Evolutionary conservation across 2,113 vertebrate species (phyloP).

Genomic region (Misgurnus mizolepis): DNA sequence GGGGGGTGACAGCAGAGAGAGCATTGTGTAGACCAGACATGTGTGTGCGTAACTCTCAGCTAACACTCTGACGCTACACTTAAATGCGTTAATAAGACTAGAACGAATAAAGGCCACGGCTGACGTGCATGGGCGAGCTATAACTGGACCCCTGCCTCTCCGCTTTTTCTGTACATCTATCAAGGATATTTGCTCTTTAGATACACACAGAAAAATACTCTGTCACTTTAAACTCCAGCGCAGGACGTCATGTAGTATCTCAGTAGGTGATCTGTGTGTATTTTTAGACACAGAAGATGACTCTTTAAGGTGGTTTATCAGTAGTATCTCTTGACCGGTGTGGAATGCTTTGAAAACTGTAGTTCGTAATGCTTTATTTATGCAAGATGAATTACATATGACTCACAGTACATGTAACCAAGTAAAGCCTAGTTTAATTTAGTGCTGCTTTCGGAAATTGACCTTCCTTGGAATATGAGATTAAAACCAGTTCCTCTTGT

Average conservation of each 20-base stretch:
- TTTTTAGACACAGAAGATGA: conserved; percentile 1
- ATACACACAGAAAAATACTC: not conserved
- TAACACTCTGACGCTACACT: conserved; percentile 76
- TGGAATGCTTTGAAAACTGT: not conserved
- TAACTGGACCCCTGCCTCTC: conserved; percentile 75
- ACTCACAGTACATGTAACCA: too few species aligned
- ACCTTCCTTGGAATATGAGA: too few species aligned
- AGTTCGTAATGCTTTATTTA: not conserved
- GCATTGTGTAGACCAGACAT: conserved; percentile 34
- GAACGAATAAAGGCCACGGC: conserved; percentile 74
- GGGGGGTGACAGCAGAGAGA: conserved; percentile 64
- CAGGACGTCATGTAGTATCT: not conserved
- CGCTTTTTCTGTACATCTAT: conserved; percentile 74
- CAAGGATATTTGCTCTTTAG: conserved; percentile 59
- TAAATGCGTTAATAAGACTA: conserved; percentile 81
- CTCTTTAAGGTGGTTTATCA: not conserved
- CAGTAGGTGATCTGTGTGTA: not conserved
- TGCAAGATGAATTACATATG: not conserved
- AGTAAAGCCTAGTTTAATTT: too few species aligned
- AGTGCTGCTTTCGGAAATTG: too few species aligned
- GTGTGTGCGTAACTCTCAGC: conserved; percentile 62
- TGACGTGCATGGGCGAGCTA: conserved; percentile 75
- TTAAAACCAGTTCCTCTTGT: too few species aligned
- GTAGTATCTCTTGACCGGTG: not conserved
- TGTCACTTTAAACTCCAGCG: not conserved